A percentile compares a stretch with the other conserved stretches of the same genome.
These are phyloP conservation scores for Campoplex capitator DNA, from an alignment of 2,888 invertebrate genomes.

Conservation along the genomic window DNA sequence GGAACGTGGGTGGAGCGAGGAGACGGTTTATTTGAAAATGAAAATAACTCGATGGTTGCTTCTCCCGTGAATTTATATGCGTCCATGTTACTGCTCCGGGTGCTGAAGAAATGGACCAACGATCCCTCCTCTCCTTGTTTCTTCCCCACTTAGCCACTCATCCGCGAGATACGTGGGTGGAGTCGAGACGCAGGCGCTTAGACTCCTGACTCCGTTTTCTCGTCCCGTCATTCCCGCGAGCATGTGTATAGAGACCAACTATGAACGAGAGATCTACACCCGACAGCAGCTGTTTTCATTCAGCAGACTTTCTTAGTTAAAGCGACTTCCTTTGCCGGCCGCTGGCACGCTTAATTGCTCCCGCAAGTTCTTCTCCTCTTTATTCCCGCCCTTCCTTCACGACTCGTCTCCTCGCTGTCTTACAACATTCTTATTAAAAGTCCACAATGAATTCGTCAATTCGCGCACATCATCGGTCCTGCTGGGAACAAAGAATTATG, in stretches of 20 bases:
- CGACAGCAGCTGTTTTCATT: slow-evolving; percentile 83
- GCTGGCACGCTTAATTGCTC: slow-evolving; percentile 62
- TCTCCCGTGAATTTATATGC: slow-evolving; percentile 26
- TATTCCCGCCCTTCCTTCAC: slow-evolving; percentile 7
- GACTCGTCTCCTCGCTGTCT: slow-evolving; percentile 6
- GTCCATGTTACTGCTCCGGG: slow-evolving; percentile 3
- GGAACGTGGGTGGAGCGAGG: slow-evolving; percentile 63
- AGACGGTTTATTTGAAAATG: slow-evolving; percentile 78
- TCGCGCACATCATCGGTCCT: background rate
- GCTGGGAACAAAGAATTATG: slow-evolving; percentile 17
- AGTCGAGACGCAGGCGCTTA: slow-evolving; percentile 62
- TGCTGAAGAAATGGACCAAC: slow-evolving; percentile 6
- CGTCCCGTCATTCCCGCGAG: slow-evolving; percentile 77
- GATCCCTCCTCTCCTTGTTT: slow-evolving; percentile 3
- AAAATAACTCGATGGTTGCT: slow-evolving; percentile 75
- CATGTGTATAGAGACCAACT: slow-evolving; percentile 43
- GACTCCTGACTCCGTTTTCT: slow-evolving; percentile 41
- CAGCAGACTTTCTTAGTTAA: slow-evolving; percentile 78
- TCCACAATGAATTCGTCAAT: slow-evolving; percentile 25
- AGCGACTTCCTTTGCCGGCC: slow-evolving; percentile 78
- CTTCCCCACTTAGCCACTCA: slow-evolving; percentile 4
- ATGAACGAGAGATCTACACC: slow-evolving; percentile 36
- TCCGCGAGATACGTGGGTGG: slow-evolving; percentile 45
- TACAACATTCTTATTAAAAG: background rate
- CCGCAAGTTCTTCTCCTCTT: slow-evolving; percentile 34